Evolutionary conservation across 1,140 invertebrate genomes (phyloP), one percentile per base, ranked within the genome.

Genomic region (Palaemon carinicauda): DNA sequence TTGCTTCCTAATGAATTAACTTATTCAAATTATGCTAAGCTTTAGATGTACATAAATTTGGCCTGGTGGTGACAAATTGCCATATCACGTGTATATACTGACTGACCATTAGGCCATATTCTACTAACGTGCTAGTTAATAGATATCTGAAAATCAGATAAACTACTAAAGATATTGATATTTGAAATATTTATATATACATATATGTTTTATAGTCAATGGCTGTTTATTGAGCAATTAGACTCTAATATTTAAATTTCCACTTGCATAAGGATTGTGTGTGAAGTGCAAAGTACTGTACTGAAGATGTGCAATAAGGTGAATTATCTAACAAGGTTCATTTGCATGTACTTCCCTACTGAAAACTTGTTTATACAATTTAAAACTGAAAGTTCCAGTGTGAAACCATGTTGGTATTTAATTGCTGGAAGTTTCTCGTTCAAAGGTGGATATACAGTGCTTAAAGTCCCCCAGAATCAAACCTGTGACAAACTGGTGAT

Each of bases 121-220:
- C 73, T 50, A 83, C 82, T 83, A 83, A 83, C 82, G 78, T 80
- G 78, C 73, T 83, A 83, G 73, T 56, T 77, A 53, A 53, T 83
- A 83, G 82, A 31, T 56, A 33, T 75, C 73, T 50, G 52, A 77
- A 60, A 52, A 54, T 24, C 74, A 71, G 56, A 75, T 75, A 75
- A 83, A n/a, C n/a, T n/a, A n/a, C 82, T n/a, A 83, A 71, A 83
- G 41, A 54, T 75, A 82, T 69, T 75, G 82, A 83, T 71, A 83
- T 77, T 75, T 83, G 71, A 73, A 83, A 83, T 54, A 77, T 75
- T 73, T 83, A 83, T 83, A 75, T 83, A 83, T 83, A 83, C 77
- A 82, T 82, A 83, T 83, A 73, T 83, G 71, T 75, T 83, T 74
- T 81, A 81, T 83, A 83, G 82, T 83, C 82, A 83, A 52, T 83